Percentiles rank a stretch among this genome's conserved stretches.
Evolutionary conservation across 2,888 invertebrate genomes (phyloP).

Genomic region (Pediacus dermestoides): DNA sequence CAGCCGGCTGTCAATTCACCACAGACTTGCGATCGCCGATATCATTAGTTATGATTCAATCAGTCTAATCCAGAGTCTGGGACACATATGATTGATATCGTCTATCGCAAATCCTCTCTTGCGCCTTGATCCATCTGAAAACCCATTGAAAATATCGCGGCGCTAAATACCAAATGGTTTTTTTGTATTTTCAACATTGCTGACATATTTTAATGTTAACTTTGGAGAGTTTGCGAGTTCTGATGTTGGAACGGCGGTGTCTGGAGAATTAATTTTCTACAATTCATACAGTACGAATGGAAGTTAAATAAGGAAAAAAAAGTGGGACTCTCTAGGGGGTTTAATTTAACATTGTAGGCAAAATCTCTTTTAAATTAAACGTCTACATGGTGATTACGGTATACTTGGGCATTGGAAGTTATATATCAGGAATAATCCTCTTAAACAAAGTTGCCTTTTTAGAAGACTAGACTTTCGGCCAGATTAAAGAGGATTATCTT

Average conservation of each 20-base stretch:
- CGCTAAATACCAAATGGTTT: too few species aligned
- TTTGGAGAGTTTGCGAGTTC: not conserved
- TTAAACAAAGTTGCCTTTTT: conserved; percentile 46
- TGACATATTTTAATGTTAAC: not conserved
- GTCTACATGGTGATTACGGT: conserved; percentile 40
- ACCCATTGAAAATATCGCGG: too few species aligned
- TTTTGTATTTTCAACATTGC: too few species aligned
- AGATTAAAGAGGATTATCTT: conserved; percentile 43
- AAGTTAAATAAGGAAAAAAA: conserved; percentile 20
- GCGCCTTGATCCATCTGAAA: too few species aligned
- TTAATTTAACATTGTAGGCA: conserved; percentile 28
- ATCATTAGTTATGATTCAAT: conserved; percentile 44
- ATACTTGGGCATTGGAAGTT: conserved; percentile 41
- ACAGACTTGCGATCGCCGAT: conserved; percentile 35
- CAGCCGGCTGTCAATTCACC: conserved; percentile 35
- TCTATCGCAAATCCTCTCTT: conserved; percentile 25
- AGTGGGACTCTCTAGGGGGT: conserved; percentile 13
- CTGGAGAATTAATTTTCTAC: conserved; percentile 9
- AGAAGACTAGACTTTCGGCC: conserved; percentile 41
- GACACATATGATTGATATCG: conserved; percentile 39
- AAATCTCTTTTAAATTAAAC: conserved; percentile 40
- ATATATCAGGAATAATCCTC: conserved; percentile 47
- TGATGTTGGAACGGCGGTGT: too few species aligned
- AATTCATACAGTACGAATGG: conserved; percentile 19
- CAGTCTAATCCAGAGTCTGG: conserved; percentile 35